phyloP scores from a whole-genome alignment of 2,888 invertebrate genomes.

The Meteorus cinctellus region DNA sequence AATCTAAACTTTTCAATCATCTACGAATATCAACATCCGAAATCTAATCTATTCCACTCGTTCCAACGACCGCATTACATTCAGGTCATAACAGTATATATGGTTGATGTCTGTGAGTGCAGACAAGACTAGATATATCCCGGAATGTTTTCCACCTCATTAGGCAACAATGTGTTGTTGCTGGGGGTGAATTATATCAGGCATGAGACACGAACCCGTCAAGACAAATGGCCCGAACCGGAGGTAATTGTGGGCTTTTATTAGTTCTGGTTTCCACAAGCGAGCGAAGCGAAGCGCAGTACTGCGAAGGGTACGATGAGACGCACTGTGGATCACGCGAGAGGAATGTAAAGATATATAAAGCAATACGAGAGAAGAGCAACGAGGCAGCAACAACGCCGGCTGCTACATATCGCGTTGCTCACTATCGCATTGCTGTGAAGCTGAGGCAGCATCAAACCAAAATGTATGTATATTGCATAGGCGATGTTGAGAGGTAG shows the following conservation, averaged over 20 bases:
- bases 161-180: conserved; percentile 74
- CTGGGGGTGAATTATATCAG: conserved; percentile 72
- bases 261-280: conserved; percentile 69
- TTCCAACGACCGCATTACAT: too few relatives aligned
- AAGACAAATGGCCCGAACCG: conserved; percentile 73
- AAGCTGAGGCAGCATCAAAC: conserved; percentile 37
- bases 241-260: conserved; percentile 74
- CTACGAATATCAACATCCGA: too few relatives aligned
- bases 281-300: conserved; percentile 43
- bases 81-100: too few relatives aligned
- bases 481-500: not conserved
- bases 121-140: conserved; percentile 64
- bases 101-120: conserved; percentile 56
- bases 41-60: too few relatives aligned
- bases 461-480: conserved; percentile 16
- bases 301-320: not conserved
- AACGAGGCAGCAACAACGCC: conserved; percentile 47
- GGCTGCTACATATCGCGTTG: conserved; percentile 47
- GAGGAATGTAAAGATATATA: conserved; percentile 37
- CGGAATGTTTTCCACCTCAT: conserved; percentile 73
- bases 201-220: conserved; percentile 71
- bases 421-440: conserved; percentile 45
- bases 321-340: conserved; percentile 10
- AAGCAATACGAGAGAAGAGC: conserved; percentile 46
- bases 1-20: too few relatives aligned